A percentile compares a stretch with the other conserved stretches of the same genome.
Evolutionary conservation across 2,888 invertebrate genomes (phyloP).

Genomic region (Diachrysia chrysitis): DNA sequence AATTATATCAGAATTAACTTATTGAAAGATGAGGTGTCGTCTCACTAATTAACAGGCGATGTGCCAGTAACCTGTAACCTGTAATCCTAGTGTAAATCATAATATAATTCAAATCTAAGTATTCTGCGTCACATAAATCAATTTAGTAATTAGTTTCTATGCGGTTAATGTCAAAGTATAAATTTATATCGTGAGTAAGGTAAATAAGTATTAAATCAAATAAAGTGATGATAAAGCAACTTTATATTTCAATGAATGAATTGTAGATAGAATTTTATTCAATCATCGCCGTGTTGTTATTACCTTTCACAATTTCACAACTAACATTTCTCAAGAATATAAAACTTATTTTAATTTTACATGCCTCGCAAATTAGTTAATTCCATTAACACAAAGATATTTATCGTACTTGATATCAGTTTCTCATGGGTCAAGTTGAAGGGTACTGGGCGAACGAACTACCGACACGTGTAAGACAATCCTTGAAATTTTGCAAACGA

Average conservation of each 20-base stretch:
- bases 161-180: conserved; percentile 1
- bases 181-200: not conserved
- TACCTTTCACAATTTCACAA: conserved; percentile 55
- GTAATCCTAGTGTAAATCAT: not conserved
- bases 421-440: conserved; percentile 35
- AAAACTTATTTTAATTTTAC: conserved; percentile 18
- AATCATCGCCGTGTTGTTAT: conserved; percentile 60
- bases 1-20: conserved; percentile 14
- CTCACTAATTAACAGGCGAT: conserved; percentile 8
- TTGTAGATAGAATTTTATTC: conserved; percentile 72
- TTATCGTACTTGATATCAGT: conserved; percentile 20
- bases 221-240: conserved; percentile 60
- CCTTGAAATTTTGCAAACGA: conserved; percentile 9
- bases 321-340: conserved; percentile 48
- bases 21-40: conserved; percentile 23
- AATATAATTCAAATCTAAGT: not conserved
- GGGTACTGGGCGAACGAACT: conserved; percentile 11
- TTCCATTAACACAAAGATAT: conserved; percentile 10
- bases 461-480: conserved; percentile 16
- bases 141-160: not conserved
- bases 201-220: conserved; percentile 24
- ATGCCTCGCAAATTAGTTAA: not conserved
- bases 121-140: conserved; percentile 6
- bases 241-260: conserved; percentile 55
- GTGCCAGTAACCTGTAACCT: not conserved